These are phyloP conservation scores for Nipponia nippon DNA, from an alignment of 2,113 vertebrate species.

Conservation along the genomic window DNA sequence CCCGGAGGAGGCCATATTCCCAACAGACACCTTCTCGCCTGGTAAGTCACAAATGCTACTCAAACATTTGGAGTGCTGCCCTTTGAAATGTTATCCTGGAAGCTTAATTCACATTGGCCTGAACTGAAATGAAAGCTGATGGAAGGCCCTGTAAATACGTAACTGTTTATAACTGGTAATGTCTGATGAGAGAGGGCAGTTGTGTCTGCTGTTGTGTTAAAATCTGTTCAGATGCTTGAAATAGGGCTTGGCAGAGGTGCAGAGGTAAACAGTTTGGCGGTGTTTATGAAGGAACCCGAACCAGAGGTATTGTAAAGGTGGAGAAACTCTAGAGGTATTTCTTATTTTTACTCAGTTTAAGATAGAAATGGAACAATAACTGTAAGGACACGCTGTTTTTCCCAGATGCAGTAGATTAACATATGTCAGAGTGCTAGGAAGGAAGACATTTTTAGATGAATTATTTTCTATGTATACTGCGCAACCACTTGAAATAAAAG, in stretches of 20 bases:
- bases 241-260: background rate
- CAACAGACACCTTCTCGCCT: background rate
- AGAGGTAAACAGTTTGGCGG: background rate
- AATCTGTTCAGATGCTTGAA: background rate
- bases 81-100: background rate
- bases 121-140: background rate
- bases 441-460: background rate
- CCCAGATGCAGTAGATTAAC: background rate
- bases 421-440: background rate
- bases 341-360: background rate
- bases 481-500: background rate
- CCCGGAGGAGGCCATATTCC: accelerated
- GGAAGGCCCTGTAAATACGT: background rate
- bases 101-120: background rate
- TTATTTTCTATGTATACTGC: background rate
- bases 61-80: background rate
- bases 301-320: background rate
- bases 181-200: background rate
- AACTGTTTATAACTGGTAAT: background rate
- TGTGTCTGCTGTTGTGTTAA: background rate
- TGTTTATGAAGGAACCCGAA: background rate
- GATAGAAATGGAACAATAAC: background rate
- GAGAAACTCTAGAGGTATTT: background rate
- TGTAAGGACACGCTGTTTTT: background rate
- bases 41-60: background rate